A percentile compares a stretch with the other conserved stretches of the same genome.
These are phyloP conservation scores for Xanthia togata DNA, from an alignment of 2,888 invertebrate genomes.

Conservation along the genomic window DNA sequence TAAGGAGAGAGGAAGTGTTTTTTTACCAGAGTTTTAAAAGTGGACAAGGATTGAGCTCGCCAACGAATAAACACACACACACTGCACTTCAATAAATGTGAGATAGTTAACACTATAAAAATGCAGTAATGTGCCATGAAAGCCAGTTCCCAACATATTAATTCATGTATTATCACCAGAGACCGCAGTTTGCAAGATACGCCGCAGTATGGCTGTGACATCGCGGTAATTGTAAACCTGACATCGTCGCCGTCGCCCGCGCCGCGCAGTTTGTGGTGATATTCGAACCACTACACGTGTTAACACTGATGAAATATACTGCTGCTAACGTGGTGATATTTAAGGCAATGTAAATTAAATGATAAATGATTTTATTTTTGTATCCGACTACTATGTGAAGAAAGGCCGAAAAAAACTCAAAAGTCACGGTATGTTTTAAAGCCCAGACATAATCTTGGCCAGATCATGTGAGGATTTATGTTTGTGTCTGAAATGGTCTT, in stretches of 20 bases:
- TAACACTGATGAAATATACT: background rate
- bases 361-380: background rate
- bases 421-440: no score
- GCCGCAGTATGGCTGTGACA: constrained; percentile 26
- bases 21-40: no score
- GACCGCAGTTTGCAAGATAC: constrained; percentile 8
- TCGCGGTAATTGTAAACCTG: constrained; percentile 25
- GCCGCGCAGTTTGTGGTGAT: background rate
- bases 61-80: no score
- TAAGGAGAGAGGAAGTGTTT: no score
- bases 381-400: background rate
- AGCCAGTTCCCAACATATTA: background rate
- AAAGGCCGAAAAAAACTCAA: background rate
- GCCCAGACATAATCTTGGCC: no score
- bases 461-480: no score
- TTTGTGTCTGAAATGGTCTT: no score
- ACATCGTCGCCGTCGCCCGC: background rate
- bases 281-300: background rate
- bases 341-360: background rate
- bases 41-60: no score
- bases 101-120: background rate
- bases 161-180: constrained; percentile 5
- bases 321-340: background rate
- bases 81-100: no score
- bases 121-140: background rate